phyloP scores from a whole-genome alignment of 2,888 invertebrate species.

The Mythimna impura region DNA sequence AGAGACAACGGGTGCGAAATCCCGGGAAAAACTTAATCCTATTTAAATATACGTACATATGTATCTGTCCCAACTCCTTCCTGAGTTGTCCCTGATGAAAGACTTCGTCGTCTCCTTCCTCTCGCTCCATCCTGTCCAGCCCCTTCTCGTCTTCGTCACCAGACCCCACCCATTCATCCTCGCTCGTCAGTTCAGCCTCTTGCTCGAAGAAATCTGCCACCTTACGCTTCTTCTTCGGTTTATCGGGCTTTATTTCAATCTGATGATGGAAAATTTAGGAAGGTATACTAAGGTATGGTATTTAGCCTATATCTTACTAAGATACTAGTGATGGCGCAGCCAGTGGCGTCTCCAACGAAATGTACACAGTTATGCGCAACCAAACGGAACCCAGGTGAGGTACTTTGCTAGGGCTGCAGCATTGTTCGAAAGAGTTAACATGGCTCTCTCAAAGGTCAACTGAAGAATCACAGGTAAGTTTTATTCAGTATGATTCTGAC shows the following conservation, averaged over 20 bases:
- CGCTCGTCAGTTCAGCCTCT: slow-evolving; percentile 96
- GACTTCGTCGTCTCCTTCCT: slow-evolving; percentile 95
- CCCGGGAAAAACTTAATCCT: not conserved
- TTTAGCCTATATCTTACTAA: no score
- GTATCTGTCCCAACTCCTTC: slow-evolving; percentile 95
- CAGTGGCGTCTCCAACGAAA: no score
- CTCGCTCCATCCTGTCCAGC: slow-evolving; percentile 95
- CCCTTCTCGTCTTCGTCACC: slow-evolving; percentile 96
- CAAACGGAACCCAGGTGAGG: no score
- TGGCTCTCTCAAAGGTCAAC: no score
- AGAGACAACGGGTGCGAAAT: not conserved
- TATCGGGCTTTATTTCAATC: slow-evolving; percentile 78
- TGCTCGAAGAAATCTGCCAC: slow-evolving; percentile 95
- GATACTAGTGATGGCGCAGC: no score
- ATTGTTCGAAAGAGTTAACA: no score
- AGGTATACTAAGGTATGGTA: no score
- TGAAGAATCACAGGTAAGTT: no score
- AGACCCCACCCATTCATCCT: slow-evolving; percentile 95
- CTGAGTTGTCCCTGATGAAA: slow-evolving; percentile 95
- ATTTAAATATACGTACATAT: slow-evolving; percentile 91
- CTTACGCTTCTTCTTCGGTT: slow-evolving; percentile 84
- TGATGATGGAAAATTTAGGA: slow-evolving; percentile 59
- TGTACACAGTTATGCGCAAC: no score
- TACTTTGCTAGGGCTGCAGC: no score
- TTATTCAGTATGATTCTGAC: no score